Conservation (phyloP, 2,888 invertebrate species). For the Axea sp. region DNA sequence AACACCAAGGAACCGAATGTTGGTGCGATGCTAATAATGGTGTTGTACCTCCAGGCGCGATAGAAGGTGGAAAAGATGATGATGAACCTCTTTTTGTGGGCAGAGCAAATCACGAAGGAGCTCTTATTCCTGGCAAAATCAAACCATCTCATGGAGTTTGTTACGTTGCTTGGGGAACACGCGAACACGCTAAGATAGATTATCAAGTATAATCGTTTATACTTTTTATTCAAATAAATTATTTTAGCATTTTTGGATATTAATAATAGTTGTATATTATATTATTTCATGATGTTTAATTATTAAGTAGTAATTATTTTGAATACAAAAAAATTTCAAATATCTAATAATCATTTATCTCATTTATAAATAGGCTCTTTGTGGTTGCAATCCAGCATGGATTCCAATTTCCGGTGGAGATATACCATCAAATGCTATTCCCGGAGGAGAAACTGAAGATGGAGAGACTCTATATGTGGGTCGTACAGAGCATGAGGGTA, state of each 20-base stretch:
- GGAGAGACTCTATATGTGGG: slow-evolving; percentile 90
- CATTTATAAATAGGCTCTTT: slow-evolving; percentile 78
- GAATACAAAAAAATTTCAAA: not conserved
- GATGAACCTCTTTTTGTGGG: slow-evolving; percentile 85
- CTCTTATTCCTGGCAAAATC: slow-evolving; percentile 89
- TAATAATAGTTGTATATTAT: too few relatives aligned
- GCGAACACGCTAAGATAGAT: slow-evolving; percentile 83
- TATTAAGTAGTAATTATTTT: too few relatives aligned
- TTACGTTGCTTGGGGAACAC: slow-evolving; percentile 89
- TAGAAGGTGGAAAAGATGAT: slow-evolving; percentile 85
- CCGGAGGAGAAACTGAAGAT: slow-evolving; percentile 87
- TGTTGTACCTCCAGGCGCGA: slow-evolving; percentile 86
- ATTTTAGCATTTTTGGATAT: too few relatives aligned
- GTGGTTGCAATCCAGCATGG: slow-evolving; percentile 79
- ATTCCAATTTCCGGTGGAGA: slow-evolving; percentile 83
- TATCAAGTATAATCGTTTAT: slow-evolving; percentile 87
- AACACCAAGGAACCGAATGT: slow-evolving; percentile 76
- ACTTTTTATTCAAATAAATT: too few relatives aligned
- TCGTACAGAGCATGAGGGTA: slow-evolving; percentile 88
- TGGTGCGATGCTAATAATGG: slow-evolving; percentile 86
- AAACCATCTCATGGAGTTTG: slow-evolving; percentile 85
- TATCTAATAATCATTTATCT: too few relatives aligned
- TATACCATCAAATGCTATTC: slow-evolving; percentile 86
- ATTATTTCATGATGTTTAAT: too few relatives aligned
- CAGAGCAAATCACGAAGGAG: slow-evolving; percentile 86